Conservation (phyloP, 2,113 vertebrate species). For the Prunella fulvescens region DNA sequence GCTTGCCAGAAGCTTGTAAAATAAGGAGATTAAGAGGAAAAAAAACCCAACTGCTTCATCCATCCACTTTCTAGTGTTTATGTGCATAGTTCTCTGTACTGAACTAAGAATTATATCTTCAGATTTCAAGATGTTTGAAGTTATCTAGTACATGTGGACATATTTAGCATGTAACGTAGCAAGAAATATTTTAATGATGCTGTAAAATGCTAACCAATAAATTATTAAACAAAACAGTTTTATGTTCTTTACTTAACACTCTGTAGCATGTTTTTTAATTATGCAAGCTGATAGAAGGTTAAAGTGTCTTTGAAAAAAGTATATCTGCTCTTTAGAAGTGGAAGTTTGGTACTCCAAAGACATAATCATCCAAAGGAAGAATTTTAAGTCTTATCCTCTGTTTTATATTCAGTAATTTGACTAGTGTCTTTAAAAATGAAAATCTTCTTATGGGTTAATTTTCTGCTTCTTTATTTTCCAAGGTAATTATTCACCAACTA, state of each 20-base stretch:
- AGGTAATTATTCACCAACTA: not conserved
- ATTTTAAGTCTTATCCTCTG: not conserved
- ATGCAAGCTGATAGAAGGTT: not conserved
- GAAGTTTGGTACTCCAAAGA: not conserved
- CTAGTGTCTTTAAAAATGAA: not conserved
- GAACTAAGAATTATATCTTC: not conserved
- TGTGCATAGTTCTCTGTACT: not conserved
- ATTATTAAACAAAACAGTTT: not conserved
- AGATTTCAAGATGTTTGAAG: not conserved
- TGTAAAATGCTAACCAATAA: not conserved
- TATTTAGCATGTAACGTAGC: not conserved
- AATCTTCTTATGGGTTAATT: not conserved
- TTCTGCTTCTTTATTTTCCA: not conserved
- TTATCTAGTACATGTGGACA: not conserved
- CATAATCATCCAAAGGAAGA: not conserved
- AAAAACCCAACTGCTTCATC: not conserved
- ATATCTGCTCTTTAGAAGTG: not conserved
- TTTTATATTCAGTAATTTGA: not conserved
- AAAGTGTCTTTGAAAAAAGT: not conserved
- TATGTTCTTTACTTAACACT: not conserved
- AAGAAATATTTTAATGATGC: not conserved
- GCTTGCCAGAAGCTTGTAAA: not conserved
- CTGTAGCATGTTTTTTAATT: not conserved
- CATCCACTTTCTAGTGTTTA: not conserved
- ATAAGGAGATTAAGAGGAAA: not conserved